Conservation (phyloP, 2,888 invertebrate genomes). For the Phrixothrix hirtus region DNA sequence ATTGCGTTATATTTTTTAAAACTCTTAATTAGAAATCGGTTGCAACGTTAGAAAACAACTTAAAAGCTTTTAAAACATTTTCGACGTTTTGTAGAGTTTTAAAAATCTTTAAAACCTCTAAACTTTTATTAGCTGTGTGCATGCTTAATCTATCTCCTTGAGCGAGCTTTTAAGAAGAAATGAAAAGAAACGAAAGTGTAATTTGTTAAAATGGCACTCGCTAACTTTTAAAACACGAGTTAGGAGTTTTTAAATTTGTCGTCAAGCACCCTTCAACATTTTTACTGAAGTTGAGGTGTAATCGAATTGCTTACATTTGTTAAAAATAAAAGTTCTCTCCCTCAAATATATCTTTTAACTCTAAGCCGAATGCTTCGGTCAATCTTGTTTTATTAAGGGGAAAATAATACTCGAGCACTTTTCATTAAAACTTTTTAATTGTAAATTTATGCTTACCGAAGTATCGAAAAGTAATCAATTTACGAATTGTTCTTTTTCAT, state of each 20-base stretch:
- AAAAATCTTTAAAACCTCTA: constrained; percentile 47
- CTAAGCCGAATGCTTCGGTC: constrained; percentile 18
- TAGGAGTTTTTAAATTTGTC: constrained; percentile 56
- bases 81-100: constrained; percentile 21
- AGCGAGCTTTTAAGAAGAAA: constrained; percentile 51
- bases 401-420: constrained; percentile 24
- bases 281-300: constrained; percentile 45
- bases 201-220: constrained; percentile 57
- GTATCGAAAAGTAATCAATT: background rate
- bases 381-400: constrained; percentile 27
- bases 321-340: constrained; percentile 38
- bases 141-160: constrained; percentile 47
- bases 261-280: constrained; percentile 43
- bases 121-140: constrained; percentile 44
- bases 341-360: constrained; percentile 28
- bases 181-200: constrained; percentile 55
- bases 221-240: constrained; percentile 58
- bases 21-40: background rate
- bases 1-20: too few species aligned
- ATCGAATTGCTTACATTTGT: constrained; percentile 47
- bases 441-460: background rate
- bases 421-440: constrained; percentile 29
- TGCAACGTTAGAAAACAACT: constrained; percentile 10
- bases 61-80: constrained; percentile 19
- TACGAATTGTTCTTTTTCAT: background rate